phyloP scores from a whole-genome alignment of 2,888 invertebrate genomes.

The Chloromyia formosa region DNA sequence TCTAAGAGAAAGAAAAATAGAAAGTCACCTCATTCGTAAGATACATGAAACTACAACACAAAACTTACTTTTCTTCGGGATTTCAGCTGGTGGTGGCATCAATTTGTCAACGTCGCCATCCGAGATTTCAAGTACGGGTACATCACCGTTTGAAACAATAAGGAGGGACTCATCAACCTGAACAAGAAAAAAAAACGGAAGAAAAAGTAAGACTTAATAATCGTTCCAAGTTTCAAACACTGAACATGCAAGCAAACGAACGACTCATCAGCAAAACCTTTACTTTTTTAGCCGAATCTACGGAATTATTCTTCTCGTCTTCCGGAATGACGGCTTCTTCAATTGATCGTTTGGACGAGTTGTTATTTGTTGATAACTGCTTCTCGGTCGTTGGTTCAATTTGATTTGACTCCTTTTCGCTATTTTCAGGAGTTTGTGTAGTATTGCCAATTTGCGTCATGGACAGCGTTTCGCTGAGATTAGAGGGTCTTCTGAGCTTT shows the following conservation, averaged over 20 bases:
- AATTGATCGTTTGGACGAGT: conserved; percentile 32
- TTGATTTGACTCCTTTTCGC: not conserved
- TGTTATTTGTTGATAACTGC: not conserved
- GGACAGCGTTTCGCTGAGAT: conserved; percentile 52
- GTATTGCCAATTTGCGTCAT: conserved; percentile 43
- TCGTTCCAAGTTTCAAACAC: not conserved
- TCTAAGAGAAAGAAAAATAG: no score
- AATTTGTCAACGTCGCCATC: conserved; percentile 48
- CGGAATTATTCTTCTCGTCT: not conserved
- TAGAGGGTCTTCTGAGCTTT: conserved; percentile 55
- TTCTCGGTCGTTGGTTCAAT: conserved; percentile 45
- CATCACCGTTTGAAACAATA: conserved; percentile 27
- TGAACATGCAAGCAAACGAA: not conserved
- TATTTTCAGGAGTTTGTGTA: conserved; percentile 48
- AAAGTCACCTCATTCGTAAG: no score
- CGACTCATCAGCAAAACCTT: conserved; percentile 44
- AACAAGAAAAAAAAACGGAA: not conserved
- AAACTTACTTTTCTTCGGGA: conserved; percentile 46
- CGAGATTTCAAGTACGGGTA: conserved; percentile 33
- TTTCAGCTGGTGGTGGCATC: conserved; percentile 46
- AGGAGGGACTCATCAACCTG: conserved; percentile 45
- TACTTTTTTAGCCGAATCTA: conserved; percentile 47
- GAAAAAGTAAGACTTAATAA: not conserved
- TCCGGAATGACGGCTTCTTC: not conserved
- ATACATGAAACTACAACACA: no score